A percentile compares a stretch with the other conserved stretches of the same genome.
Conservation (phyloP, 1,140 invertebrate species). For the Leucophenga varia region DNA sequence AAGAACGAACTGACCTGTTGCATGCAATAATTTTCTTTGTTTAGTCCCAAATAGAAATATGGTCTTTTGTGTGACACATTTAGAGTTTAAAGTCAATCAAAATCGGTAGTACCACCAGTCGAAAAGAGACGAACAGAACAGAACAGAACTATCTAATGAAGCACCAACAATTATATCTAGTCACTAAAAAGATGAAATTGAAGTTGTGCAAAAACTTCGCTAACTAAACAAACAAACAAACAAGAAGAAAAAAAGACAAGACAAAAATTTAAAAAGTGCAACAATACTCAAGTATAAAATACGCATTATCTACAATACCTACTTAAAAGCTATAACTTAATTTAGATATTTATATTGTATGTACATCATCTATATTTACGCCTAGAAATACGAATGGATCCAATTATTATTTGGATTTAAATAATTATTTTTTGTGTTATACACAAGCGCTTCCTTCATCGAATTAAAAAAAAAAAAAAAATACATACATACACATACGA, state of each 20-base stretch:
- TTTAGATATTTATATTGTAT: too few species aligned
- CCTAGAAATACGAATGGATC: conserved; percentile 28
- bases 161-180: conserved; percentile 31
- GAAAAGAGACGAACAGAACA: too few species aligned
- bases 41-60: too few species aligned
- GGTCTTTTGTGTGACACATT: too few species aligned
- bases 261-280: conserved; percentile 24
- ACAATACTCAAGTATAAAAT: conserved; percentile 57
- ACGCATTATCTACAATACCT: conserved; percentile 34
- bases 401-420: neutral
- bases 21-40: too few species aligned
- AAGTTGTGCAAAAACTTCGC: conserved; percentile 5
- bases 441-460: conserved; percentile 21
- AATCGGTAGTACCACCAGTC: too few species aligned
- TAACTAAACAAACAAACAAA: conserved; percentile 17
- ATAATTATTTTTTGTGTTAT: conserved; percentile 18
- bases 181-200: conserved; percentile 48
- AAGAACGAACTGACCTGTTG: too few species aligned
- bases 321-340: too few species aligned
- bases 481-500: conserved; percentile 4
- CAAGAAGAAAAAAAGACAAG: conserved; percentile 20
- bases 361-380: too few species aligned
- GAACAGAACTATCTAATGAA: too few species aligned
- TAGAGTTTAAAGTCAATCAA: too few species aligned
- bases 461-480: conserved; percentile 9